phyloP scores from a whole-genome alignment of 2,797 vertebrate genomes.

The Scolopax bukidnonensis region DNA sequence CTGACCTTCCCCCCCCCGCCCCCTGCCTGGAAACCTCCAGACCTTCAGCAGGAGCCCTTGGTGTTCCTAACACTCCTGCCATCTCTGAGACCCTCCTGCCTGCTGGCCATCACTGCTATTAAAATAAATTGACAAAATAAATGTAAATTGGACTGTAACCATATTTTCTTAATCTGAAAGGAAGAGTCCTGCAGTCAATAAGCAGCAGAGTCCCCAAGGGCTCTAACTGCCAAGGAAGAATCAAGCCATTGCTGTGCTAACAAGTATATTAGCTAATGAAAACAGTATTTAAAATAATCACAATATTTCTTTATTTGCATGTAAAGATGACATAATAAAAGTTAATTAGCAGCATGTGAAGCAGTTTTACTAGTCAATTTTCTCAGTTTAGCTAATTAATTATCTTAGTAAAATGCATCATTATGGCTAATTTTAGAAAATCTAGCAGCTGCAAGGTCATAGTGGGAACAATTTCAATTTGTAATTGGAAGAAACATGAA shows the following conservation, averaged over 20 bases:
- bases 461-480: slow-evolving; percentile 71
- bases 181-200: background rate
- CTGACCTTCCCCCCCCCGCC: too few species aligned
- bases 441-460: slow-evolving; percentile 79
- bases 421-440: slow-evolving; percentile 81
- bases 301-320: slow-evolving; percentile 82
- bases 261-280: slow-evolving; percentile 76
- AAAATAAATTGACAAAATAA: background rate
- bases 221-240: background rate
- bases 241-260: slow-evolving; percentile 28
- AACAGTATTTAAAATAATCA: slow-evolving; percentile 80
- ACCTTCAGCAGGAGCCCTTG: background rate
- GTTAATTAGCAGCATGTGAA: slow-evolving; percentile 81
- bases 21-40: rapidly evolving
- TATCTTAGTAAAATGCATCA: slow-evolving; percentile 80
- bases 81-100: rapidly evolving
- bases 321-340: slow-evolving; percentile 81
- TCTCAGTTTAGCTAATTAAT: slow-evolving; percentile 83
- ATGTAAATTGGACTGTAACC: background rate
- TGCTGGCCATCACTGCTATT: rapidly evolving
- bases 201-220: background rate
- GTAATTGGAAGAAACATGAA: slow-evolving; percentile 72
- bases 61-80: background rate
- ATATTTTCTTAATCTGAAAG: background rate
- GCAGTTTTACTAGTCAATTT: slow-evolving; percentile 79